phyloP scores from a whole-genome alignment of 2,797 vertebrate species.

The Gallirallus australis region DNA sequence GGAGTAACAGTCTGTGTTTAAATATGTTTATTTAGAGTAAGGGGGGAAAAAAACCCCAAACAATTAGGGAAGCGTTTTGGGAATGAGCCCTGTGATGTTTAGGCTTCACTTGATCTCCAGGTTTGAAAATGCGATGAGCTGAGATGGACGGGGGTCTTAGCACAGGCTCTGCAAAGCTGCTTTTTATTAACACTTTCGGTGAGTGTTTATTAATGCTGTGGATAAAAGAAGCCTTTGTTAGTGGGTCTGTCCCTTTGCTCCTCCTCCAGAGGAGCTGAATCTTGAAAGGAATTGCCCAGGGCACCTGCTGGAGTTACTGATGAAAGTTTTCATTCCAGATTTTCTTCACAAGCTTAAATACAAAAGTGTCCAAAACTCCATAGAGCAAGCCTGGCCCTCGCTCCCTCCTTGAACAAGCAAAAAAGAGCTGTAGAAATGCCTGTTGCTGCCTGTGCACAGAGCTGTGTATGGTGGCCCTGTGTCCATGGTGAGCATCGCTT shows the following conservation, averaged over 20 bases:
- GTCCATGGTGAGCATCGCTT: neutral
- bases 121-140: neutral
- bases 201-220: slow-evolving; percentile 4
- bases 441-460: neutral
- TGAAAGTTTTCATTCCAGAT: slow-evolving; percentile 42
- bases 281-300: slow-evolving; percentile 40
- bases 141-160: neutral
- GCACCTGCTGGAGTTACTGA: slow-evolving; percentile 52
- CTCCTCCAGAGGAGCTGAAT: neutral
- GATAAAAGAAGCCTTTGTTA: slow-evolving; percentile 48
- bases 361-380: neutral
- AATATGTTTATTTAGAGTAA: slow-evolving; percentile 28
- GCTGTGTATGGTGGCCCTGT: accelerated
- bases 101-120: neutral
- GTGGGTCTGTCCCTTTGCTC: neutral
- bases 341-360: neutral
- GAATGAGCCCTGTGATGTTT: neutral
- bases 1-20: neutral
- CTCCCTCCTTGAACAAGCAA: neutral
- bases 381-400: neutral
- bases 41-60: neutral
- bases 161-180: slow-evolving; percentile 22
- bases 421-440: neutral
- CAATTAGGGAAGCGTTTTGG: neutral
- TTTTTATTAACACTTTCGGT: slow-evolving; percentile 48